Conservation (phyloP, 2,113 vertebrate genomes). For the Serilophus lunatus region DNA sequence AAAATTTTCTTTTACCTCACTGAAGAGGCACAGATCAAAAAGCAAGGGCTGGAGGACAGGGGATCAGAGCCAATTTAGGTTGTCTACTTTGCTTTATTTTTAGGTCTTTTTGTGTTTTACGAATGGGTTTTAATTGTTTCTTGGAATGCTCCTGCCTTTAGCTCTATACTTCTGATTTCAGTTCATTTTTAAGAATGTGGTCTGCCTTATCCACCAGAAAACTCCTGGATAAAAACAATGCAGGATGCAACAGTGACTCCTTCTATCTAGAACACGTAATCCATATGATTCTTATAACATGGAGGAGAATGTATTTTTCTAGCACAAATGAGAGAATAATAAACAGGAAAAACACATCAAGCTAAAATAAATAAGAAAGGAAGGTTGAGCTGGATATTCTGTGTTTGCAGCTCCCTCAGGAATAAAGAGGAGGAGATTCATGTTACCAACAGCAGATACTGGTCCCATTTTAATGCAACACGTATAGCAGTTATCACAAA, state of each 20-base stretch:
- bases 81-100: conserved; percentile 19
- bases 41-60: not conserved
- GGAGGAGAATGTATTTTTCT: not conserved
- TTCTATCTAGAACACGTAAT: not conserved
- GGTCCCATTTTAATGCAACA: not conserved
- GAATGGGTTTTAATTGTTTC: conserved; percentile 27
- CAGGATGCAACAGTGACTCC: not conserved
- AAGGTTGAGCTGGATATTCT: not conserved
- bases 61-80: conserved; percentile 22
- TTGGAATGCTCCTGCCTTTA: conserved; percentile 33
- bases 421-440: not conserved
- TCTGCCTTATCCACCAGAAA: not conserved
- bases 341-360: not conserved
- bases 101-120: conserved; percentile 27
- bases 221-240: not conserved
- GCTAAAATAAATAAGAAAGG: not conserved
- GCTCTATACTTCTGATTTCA: not conserved
- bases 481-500: not conserved
- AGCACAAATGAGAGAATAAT: not conserved
- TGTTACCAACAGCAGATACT: not conserved
- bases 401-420: not conserved
- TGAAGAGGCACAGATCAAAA: conserved; percentile 16
- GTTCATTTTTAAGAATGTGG: conserved; percentile 14
- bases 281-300: not conserved
- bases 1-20: not conserved